Base-by-base conservation (phyloP, 2,888 invertebrate species). In the Drosophila yooni region DNA sequence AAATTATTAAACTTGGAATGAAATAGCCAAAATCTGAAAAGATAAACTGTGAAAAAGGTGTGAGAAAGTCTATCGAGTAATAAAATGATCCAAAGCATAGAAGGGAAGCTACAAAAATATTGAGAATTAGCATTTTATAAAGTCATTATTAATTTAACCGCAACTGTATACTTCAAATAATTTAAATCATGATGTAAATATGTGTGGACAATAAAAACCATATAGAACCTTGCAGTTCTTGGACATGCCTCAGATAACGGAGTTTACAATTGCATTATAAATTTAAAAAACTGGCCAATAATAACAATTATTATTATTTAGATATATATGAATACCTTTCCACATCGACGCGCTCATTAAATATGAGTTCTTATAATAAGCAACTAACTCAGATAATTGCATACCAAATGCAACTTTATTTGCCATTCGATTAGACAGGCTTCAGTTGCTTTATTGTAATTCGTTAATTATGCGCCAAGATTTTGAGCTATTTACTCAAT, bases 381-480 rank as follows among this genome's bases (percentile, higher is more conserved):
- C 25, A 27, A 51, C 25, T 38, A 50, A 21, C 38, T 15, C 18
- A 21, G 11, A 38, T 29, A 33, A 53, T 54, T 58, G 29, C 34
- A 48, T 57, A 27, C 11, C 10, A 56, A n/a, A 21, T 18, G 31
- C 58, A 54, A 31, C 34, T 38, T 61, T 59, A 27, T 63, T 63
- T 65, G 57, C 61, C 51, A 63, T 70, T 54, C 61, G 59, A 62
- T 66, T 72, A 50, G 77, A 58, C 57, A 70, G 58, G 80, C 78
- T 78, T 78, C 79, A 63, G 56, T 82, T 70, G 60, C 31, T 69
- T 76, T 72, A 79, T 70, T 69, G 66, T 69, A 61, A 69, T 73
- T 67, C 68, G 63, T 75, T 82, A 83, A 72, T 80, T 65, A 74
- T 72, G 69, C 56, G 70, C 71, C 70, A 70, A 81, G 70, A 77